Evolutionary conservation across 2,888 invertebrate species (phyloP).

Genomic region (Julus scanicus): DNA sequence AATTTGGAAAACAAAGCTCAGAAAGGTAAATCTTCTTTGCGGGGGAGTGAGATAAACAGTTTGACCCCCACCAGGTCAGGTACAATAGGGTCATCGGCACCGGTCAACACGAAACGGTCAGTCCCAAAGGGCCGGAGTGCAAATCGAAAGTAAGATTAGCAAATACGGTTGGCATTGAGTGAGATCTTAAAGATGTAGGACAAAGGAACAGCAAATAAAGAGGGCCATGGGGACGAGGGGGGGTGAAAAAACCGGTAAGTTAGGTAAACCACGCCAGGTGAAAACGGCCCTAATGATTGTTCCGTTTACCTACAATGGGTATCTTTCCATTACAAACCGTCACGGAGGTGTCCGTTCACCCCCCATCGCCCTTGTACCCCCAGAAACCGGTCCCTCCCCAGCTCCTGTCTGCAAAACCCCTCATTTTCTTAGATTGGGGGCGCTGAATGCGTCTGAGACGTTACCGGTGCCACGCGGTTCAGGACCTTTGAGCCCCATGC

Average conservation of each 20-base stretch:
- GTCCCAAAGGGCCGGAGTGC: background rate
- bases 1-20: background rate
- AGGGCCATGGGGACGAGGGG: background rate
- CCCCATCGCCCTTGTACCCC: too few relatives aligned
- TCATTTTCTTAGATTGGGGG: background rate
- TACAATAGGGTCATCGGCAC: conserved; percentile 20
- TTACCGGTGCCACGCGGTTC: conserved; percentile 44
- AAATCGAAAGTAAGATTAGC: conserved; percentile 9
- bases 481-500: conserved; percentile 46
- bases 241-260: background rate
- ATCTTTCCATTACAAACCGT: too few relatives aligned
- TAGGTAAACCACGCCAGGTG: conserved; percentile 8
- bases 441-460: conserved; percentile 45
- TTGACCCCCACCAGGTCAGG: too few relatives aligned
- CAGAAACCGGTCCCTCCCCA: background rate
- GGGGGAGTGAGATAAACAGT: background rate
- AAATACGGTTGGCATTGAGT: background rate
- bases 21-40: background rate
- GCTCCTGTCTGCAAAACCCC: background rate
- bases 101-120: background rate
- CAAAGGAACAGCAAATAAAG: background rate
- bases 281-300: background rate
- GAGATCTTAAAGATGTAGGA: conserved; percentile 4
- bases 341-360: too few relatives aligned
- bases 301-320: conserved; percentile 7